These are phyloP conservation scores for Hymenochirus boettgeri DNA, from an alignment of 2,113 vertebrate genomes.

Conservation along the genomic window DNA sequence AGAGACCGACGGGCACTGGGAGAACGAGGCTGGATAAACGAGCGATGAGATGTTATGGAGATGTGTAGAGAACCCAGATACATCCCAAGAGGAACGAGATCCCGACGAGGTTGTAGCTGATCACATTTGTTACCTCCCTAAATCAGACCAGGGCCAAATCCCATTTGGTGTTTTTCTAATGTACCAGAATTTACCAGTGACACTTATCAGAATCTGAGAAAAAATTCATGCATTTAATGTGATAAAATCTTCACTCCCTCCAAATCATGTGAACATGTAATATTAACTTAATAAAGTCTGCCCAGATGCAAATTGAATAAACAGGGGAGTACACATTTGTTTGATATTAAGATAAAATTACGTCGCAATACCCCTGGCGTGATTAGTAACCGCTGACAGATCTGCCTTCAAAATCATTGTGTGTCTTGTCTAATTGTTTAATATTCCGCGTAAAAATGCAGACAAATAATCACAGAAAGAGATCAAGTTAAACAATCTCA, in stretches of 20 bases:
- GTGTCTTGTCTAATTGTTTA: constrained; percentile 57
- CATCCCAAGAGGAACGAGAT: too few species aligned
- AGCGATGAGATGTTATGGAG: too few species aligned
- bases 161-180: constrained; percentile 51
- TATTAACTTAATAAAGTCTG: constrained; percentile 83
- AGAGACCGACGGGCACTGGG: too few species aligned
- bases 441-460: constrained; percentile 45
- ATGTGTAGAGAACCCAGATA: too few species aligned
- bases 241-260: constrained; percentile 80
- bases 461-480: constrained; percentile 45
- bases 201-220: constrained; percentile 63
- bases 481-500: constrained; percentile 34
- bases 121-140: too few species aligned
- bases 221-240: constrained; percentile 66
- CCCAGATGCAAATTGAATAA: constrained; percentile 86
- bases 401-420: constrained; percentile 62
- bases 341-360: constrained; percentile 82
- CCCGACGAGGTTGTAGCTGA: too few species aligned
- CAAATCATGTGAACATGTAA: constrained; percentile 85
- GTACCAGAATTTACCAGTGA: constrained; percentile 67
- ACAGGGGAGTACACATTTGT: constrained; percentile 82
- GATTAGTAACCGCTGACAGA: constrained; percentile 69
- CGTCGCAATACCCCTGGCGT: constrained; percentile 72
- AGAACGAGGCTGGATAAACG: too few species aligned
- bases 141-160: constrained; percentile 17